Evolutionary conservation across 2,888 invertebrate species (phyloP).

Genomic region (Steinernema carpocapsae): DNA sequence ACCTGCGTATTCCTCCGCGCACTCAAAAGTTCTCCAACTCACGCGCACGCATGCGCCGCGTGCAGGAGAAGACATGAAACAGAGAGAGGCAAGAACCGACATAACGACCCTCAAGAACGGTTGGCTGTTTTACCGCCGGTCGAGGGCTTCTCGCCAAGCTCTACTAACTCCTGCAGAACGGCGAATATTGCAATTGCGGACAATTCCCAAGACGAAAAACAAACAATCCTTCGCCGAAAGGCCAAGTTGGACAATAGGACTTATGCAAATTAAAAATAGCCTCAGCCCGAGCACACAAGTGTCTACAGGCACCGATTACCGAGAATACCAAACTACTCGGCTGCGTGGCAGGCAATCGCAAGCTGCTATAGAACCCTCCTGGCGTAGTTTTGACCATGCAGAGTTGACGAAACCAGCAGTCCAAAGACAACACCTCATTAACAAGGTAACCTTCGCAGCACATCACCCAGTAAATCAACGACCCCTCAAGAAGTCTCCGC

Average conservation of each 20-base stretch:
- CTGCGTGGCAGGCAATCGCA: too few relatives aligned
- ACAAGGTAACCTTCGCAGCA: constrained; percentile 30
- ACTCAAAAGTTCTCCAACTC: constrained; percentile 33
- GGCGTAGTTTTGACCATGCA: constrained; percentile 10
- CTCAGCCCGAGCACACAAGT: too few relatives aligned
- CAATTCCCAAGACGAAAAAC: too few relatives aligned
- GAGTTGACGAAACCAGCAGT: constrained; percentile 11
- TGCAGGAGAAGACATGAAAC: background rate
- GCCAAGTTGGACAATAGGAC: too few relatives aligned
- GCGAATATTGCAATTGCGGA: too few relatives aligned
- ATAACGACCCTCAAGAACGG: constrained; percentile 22
- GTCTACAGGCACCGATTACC: too few relatives aligned
- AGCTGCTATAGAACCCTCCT: too few relatives aligned
- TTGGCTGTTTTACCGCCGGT: background rate
- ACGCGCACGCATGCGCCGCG: constrained; percentile 23
- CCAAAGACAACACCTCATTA: constrained; percentile 35
- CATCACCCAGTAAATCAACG: constrained; percentile 35
- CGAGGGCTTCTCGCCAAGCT: too few relatives aligned
- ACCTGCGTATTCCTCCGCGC: constrained; percentile 34
- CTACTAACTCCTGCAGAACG: too few relatives aligned
- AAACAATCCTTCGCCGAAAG: too few relatives aligned
- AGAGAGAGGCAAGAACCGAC: background rate
- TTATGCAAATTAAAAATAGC: too few relatives aligned
- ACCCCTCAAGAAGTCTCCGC: constrained; percentile 30
- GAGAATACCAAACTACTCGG: too few relatives aligned